Evolutionary conservation across 2,888 invertebrate genomes (phyloP), one percentile per base, ranked within the genome.

Genomic region (Amphipoea lucens): DNA sequence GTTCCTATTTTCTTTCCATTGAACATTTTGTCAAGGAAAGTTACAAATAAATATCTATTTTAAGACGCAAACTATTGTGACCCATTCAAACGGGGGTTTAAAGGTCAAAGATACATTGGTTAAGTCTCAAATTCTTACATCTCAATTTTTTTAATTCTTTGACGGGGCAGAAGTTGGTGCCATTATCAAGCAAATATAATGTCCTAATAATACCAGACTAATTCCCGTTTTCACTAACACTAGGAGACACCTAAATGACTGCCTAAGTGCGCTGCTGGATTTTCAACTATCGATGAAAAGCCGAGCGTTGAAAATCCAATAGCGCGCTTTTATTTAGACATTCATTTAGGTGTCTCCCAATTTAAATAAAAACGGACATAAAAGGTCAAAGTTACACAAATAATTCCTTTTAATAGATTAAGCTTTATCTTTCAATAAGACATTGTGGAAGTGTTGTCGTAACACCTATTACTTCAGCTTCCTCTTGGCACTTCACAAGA

Each of bases 391-490:
- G 7, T 66, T 20, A 60, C 42, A 36, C 29, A 54, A 72, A 73
- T 12, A 36, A 36, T 9, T 20, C 0, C 14, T 14, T 20, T 6
- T 57, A 36, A 23, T 36, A 70, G 36, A 74, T 67, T 74, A 36
- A 54, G 45, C 57, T 67, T 66, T 54, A 23, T 29, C 14, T n/a
- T 62, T 68, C 29, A 75, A 20, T 75, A 84, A n/a, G 29, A 36
- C 42, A 3, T 60, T 62, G 48, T 62, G 63, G 29, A 40, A 69
- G 66, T 85, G 76, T 79, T 86, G 77, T 75, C 66, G 29, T 63
- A 75, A 82, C 86, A 73, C 81, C 74, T 84, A 77, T 85, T 81
- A 81, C 72, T 72, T 71, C 62, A 71, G 71, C 62, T 65, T 76
- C 74, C 74, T 79, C 45, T 74, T 36, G 71, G 67, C 60, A 60